Percentiles rank a stretch among this genome's conserved stretches.
phyloP scores from a whole-genome alignment of 2,888 invertebrate genomes.

The Pammene fasciana region DNA sequence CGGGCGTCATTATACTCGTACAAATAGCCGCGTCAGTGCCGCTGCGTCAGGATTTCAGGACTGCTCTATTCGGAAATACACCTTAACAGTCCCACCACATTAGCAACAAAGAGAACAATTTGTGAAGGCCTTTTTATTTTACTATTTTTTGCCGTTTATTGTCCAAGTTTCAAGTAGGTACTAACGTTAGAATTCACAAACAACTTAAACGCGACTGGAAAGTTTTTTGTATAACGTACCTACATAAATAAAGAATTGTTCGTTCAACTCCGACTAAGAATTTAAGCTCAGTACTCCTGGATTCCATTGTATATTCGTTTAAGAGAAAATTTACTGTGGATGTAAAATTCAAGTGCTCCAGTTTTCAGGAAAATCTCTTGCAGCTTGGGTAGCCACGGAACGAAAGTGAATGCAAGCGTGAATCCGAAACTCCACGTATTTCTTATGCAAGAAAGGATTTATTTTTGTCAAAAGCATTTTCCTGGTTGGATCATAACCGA shows the following conservation, averaged over 20 bases:
- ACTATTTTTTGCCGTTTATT: conserved; percentile 5
- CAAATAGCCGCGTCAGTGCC: too few species aligned
- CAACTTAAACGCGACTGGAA: background rate
- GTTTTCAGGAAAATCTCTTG: conserved; percentile 1
- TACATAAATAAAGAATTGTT: conserved; percentile 8
- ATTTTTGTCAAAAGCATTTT: background rate
- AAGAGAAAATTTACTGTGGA: conserved; percentile 13
- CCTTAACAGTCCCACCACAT: conserved; percentile 35
- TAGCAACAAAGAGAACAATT: conserved; percentile 22
- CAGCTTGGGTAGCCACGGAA: too few species aligned
- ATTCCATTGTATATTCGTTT: conserved; percentile 9
- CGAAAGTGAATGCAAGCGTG: background rate
- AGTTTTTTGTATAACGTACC: conserved; percentile 7
- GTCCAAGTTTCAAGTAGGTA: conserved; percentile 11
- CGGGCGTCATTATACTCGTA: too few species aligned
- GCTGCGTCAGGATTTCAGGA: background rate
- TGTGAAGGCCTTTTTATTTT: background rate
- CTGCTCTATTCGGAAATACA: background rate
- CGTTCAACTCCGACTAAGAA: conserved; percentile 2
- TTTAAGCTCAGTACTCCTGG: conserved; percentile 8
- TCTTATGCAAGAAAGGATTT: background rate
- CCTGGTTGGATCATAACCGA: too few species aligned
- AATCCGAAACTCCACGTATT: background rate
- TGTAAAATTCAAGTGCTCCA: conserved; percentile 16
- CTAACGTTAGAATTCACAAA: conserved; percentile 2